Percentiles rank a stretch among this genome's conserved stretches.
phyloP scores from a whole-genome alignment of 1,140 invertebrate species.

The Psix sp. region DNA sequence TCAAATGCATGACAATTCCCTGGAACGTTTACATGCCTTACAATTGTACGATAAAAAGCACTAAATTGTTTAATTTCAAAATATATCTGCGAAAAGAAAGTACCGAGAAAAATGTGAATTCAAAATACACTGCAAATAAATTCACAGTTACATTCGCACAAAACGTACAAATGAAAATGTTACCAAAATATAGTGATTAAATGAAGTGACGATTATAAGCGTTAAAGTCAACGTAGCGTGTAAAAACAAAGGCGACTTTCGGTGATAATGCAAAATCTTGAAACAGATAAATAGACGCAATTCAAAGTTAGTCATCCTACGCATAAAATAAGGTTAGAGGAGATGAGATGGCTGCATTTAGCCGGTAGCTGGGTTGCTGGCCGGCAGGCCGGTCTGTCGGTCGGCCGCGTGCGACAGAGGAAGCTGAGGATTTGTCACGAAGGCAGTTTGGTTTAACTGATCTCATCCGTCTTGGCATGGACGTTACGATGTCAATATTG shows the following conservation, averaged over 20 bases:
- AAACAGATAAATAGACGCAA: conserved; percentile 50
- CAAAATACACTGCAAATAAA: too few species aligned
- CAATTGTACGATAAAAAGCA: too few species aligned
- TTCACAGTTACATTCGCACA: too few species aligned
- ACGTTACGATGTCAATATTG: conserved; percentile 58
- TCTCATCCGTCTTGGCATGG: conserved; percentile 75
- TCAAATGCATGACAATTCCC: too few species aligned
- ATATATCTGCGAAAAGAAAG: too few species aligned
- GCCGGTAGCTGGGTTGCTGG: conserved; percentile 24
- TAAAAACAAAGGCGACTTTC: conserved; percentile 19
- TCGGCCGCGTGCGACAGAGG: conserved; percentile 64
- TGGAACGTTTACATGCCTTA: too few species aligned
- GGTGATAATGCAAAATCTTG: conserved; percentile 30
- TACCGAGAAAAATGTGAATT: too few species aligned
- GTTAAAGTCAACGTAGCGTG: conserved; percentile 38
- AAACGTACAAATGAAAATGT: not conserved
- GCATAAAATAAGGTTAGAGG: conserved; percentile 33
- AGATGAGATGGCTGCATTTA: too few species aligned
- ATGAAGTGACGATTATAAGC: conserved; percentile 2
- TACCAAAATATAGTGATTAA: too few species aligned
- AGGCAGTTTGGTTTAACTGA: conserved; percentile 76
- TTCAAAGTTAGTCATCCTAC: conserved; percentile 49
- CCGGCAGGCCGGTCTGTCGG: conserved; percentile 6
- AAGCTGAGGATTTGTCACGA: conserved; percentile 75
- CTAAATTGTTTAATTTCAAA: too few species aligned